phyloP scores from a whole-genome alignment of 2,797 vertebrate genomes.

The Sylvilagus floridanus region DNA sequence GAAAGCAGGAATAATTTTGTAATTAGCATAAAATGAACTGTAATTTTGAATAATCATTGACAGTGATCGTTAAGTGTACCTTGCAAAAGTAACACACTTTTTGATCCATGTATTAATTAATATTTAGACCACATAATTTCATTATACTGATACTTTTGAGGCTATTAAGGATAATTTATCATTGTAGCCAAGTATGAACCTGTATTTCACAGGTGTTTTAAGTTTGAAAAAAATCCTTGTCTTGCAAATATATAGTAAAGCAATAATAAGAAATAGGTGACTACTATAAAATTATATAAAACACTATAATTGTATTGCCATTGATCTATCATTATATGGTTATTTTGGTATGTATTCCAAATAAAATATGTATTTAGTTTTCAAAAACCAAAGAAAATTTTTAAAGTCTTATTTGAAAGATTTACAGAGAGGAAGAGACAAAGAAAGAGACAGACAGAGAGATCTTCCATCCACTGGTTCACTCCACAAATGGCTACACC shows the following conservation, averaged over 20 bases:
- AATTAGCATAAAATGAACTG: conserved; percentile 82
- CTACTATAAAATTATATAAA: conserved; percentile 17
- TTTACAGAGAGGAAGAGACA: too few species aligned
- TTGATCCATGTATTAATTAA: conserved; percentile 78
- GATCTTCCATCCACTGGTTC: too few species aligned
- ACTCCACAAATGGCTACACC: too few species aligned
- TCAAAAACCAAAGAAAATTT: not conserved
- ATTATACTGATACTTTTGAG: not conserved
- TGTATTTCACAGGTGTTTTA: not conserved
- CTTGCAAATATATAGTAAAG: conserved; percentile 25
- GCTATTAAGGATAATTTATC: conserved; percentile 15
- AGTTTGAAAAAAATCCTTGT: not conserved
- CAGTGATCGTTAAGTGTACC: conserved; percentile 79
- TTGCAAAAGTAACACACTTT: conserved; percentile 80
- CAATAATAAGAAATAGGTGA: not conserved
- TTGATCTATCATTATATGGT: not conserved
- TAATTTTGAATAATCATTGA: conserved; percentile 80
- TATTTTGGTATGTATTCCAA: conserved; percentile 7
- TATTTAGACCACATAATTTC: conserved; percentile 34
- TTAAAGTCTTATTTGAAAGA: too few species aligned
- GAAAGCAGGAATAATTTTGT: conserved; percentile 81
- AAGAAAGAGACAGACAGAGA: too few species aligned
- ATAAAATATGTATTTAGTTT: not conserved
- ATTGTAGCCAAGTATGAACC: not conserved
- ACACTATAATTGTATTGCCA: not conserved